Evolutionary conservation across 2,888 invertebrate species (phyloP), one percentile per base, ranked within the genome.

Genomic region (Nysson spinosus): DNA sequence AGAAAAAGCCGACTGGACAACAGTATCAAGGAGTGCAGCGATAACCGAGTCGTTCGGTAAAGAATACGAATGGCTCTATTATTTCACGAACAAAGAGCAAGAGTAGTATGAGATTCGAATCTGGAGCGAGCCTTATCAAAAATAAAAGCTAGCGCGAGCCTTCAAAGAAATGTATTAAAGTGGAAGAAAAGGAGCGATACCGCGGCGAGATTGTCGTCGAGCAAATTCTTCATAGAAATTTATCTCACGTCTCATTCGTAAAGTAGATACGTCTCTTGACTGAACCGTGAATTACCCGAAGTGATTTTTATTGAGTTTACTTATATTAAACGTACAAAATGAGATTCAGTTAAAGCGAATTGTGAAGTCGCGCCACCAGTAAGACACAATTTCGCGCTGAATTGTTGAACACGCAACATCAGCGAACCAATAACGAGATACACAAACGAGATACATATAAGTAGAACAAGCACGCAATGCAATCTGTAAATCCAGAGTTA

Each of bases 1-100:
- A 26, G 32, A 43, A 56, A 39, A 50, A 32, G 11, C 19, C 14
- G 19, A 17, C 5, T 12, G 54, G 47, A 58, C 47, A 34, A 55
- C 40, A 46, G 28, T n/a, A 11, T 9, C 19, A 39, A 37, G 34
- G 30, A 9, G 49, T 11, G 52, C 17, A 37, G 34, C 62, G 67
- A 54, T 67, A 46, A 26, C 47, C 35, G 35, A 11, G 26, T 24
- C 28, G 14, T 34, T 32, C 42, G 37, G 40, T 16, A 57, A 63
- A 58, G 62, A 58, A 67, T 69, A 67, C 57, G 58, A 67, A 62
- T 55, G 35, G 47, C 62, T 61, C 63, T 47, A 63, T 68, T 62
- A 68, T 63, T 62, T 46, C 35, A 20, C 9, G 57, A 28, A 35
- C 35, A 68, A 60, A 58, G 26, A 37, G 1, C 30, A 1, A n/a